Conservation (phyloP, 2,113 vertebrate genomes). For the Scomber japonicus region DNA sequence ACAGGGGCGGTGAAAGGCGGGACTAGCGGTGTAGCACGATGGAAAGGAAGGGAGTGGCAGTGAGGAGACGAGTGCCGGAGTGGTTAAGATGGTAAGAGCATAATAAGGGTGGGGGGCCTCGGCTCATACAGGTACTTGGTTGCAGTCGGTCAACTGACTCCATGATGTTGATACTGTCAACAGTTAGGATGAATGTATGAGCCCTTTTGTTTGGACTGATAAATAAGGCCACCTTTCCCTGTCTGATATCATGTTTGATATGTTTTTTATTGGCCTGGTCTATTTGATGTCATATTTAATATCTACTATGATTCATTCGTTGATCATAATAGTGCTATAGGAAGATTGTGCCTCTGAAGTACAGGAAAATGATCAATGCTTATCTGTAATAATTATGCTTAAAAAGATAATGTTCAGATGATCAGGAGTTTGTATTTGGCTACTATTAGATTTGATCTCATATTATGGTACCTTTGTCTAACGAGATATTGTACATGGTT, state of each 20-base stretch:
- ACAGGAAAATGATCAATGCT: background rate
- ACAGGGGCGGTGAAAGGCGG: slow-evolving; percentile 55
- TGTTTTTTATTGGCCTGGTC: too few relatives aligned
- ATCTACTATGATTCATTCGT: background rate
- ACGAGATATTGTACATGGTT: too few relatives aligned
- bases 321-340: too few relatives aligned
- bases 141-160: background rate
- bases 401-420: too few relatives aligned
- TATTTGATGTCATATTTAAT: background rate
- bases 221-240: background rate
- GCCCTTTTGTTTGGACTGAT: background rate
- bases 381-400: background rate
- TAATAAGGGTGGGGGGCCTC: slow-evolving; percentile 5
- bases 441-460: too few relatives aligned
- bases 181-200: background rate
- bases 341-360: background rate
- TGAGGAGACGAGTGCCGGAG: background rate
- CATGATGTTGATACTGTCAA: slow-evolving; percentile 27
- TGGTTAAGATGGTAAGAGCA: background rate
- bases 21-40: slow-evolving; percentile 19
- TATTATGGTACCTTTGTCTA: too few relatives aligned
- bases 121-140: slow-evolving; percentile 22
- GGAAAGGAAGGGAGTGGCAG: slow-evolving; percentile 53
- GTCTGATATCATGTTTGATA: background rate
- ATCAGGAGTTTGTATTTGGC: too few relatives aligned